These are phyloP conservation scores for Loripinus fragilis DNA, from an alignment of 2,888 invertebrate species.

Conservation along the genomic window DNA sequence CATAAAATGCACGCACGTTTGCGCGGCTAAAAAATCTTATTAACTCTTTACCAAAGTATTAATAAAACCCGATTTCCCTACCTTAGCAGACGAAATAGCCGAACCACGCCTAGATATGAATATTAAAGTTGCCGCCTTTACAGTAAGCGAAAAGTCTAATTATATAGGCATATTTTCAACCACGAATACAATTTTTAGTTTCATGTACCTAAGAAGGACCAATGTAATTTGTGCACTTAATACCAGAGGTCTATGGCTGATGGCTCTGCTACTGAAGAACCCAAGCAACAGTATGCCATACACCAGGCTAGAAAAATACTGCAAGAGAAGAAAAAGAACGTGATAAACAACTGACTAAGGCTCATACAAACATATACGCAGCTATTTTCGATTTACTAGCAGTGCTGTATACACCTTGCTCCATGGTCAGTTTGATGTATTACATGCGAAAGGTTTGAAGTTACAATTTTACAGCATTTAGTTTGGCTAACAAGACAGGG, in stretches of 20 bases:
- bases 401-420: constrained; percentile 35
- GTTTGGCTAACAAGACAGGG: constrained; percentile 20
- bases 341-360: constrained; percentile 24
- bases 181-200: constrained; percentile 42
- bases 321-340: constrained; percentile 23
- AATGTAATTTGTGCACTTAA: constrained; percentile 32
- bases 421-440: constrained; percentile 31
- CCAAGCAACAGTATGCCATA: constrained; percentile 4
- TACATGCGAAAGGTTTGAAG: constrained; percentile 41
- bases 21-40: no score
- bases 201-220: constrained; percentile 47
- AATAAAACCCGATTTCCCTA: no score
- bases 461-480: constrained; percentile 38
- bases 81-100: no score
- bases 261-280: no score
- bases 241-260: no score
- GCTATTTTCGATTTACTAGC: constrained; percentile 43
- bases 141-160: no score
- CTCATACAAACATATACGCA: constrained; percentile 21
- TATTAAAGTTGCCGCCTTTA: no score
- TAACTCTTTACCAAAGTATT: no score
- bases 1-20: no score
- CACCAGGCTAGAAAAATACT: constrained; percentile 6
- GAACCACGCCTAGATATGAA: no score
- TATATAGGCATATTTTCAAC: constrained; percentile 42